Evolutionary conservation across 2,888 invertebrate genomes (phyloP).

Genomic region (Muschampia plurimacula): DNA sequence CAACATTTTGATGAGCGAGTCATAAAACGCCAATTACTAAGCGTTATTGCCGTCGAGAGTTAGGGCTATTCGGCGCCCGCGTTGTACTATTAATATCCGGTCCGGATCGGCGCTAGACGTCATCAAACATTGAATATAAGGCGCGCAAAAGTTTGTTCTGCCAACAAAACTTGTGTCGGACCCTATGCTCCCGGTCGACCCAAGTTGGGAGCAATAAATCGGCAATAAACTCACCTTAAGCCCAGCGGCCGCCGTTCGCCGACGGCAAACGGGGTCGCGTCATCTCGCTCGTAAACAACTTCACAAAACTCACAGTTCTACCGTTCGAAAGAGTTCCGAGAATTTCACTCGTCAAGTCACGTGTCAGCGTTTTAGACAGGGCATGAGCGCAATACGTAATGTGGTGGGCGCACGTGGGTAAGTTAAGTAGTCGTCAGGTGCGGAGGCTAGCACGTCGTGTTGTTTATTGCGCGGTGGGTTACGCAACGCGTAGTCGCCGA

Average conservation of each 20-base stretch:
- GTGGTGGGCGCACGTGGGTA: slow-evolving; percentile 76
- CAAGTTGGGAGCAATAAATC: slow-evolving; percentile 77
- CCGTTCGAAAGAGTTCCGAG: slow-evolving; percentile 62
- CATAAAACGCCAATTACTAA: slow-evolving; percentile 34
- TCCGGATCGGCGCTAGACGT: slow-evolving; percentile 37
- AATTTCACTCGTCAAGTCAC: slow-evolving; percentile 81
- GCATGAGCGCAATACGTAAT: slow-evolving; percentile 83
- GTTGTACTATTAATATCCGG: slow-evolving; percentile 40
- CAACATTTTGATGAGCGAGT: slow-evolving; percentile 27
- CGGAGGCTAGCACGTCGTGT: slow-evolving; percentile 74
- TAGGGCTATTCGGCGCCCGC: slow-evolving; percentile 51
- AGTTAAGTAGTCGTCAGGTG: slow-evolving; percentile 68
- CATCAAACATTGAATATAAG: slow-evolving; percentile 48
- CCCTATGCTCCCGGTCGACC: slow-evolving; percentile 64
- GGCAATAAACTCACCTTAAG: slow-evolving; percentile 84
- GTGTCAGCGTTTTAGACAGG: slow-evolving; percentile 80
- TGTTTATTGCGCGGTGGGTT: slow-evolving; percentile 82
- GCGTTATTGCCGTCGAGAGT: slow-evolving; percentile 34
- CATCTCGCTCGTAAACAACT: slow-evolving; percentile 76
- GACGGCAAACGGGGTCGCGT: slow-evolving; percentile 77
- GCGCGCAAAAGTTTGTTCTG: slow-evolving; percentile 74
- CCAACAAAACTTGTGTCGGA: slow-evolving; percentile 64
- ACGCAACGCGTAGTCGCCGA: slow-evolving; percentile 85
- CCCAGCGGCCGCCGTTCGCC: slow-evolving; percentile 78
- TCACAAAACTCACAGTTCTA: slow-evolving; percentile 81